Base-by-base conservation (phyloP, 2,888 invertebrate genomes). In the Drosophila mimica region DNA sequence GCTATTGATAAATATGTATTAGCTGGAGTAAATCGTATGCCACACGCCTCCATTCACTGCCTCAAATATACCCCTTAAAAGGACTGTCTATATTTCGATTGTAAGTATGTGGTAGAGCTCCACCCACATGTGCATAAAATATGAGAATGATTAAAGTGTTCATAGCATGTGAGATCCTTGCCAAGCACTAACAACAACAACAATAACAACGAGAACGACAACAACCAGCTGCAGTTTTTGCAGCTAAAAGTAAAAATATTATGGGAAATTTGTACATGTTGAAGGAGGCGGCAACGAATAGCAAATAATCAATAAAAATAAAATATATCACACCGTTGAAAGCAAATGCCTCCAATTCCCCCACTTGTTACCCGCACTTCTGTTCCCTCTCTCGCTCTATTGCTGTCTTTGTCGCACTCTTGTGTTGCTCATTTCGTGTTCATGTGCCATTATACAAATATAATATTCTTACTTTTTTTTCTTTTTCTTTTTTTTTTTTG, bases 361-460 rank as follows among this genome's bases (percentile, higher is more conserved):
- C 33, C 17, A 54, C 70, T 60, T 53, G 54, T 34, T 72, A 38
- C 49, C 40, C 64, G 20, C 6, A 4, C 5, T 36, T 2, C 46
- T 8, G 1, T 11, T 15, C n/a, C 48, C 46, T 36, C 33, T 30
- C 31, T 43, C 70, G 4, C 36, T 31, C 51, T 52, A 46, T 34
- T 36, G 43, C 53, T 46, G 31, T 49, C 68, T 36, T 34, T 15
- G 40, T 68, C 57, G 68, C 68, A 57, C 78, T 31, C 53, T 64
- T 36, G 56, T 57, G 77, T 60, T 88, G 88, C 82, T 86, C 85
- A 86, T 88, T 86, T 86, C 85, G 88, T 86, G 85, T 83, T 86
- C 83, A 86, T 86, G 86, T 88, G 88, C 85, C 82, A 86, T 86
- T 86, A 88, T 88, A 88, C 85, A 86, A 86, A 86, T 88, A 86